phyloP scores from a whole-genome alignment of 2,888 invertebrate genomes.

The Tanytarsus gracilentus region DNA sequence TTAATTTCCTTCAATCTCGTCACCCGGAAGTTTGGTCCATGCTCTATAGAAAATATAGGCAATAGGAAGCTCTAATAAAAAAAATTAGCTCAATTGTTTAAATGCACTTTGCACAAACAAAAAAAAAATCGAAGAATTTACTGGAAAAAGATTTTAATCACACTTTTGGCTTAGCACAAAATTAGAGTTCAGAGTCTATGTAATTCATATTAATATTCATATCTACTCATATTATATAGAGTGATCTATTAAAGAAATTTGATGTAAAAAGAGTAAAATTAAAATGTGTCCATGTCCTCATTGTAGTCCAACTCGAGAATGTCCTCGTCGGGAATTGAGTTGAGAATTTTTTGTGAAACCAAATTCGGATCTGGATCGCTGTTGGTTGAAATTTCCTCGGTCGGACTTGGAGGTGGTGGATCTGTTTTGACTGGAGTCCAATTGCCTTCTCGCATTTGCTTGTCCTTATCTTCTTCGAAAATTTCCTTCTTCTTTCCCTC shows the following conservation, averaged over 20 bases:
- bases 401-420: neutral
- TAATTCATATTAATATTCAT: neutral
- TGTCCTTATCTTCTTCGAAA: slow-evolving; percentile 58
- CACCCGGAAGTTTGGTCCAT: slow-evolving; percentile 49
- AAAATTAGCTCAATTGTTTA: neutral
- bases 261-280: too few species aligned
- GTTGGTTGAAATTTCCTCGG: neutral
- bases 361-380: neutral
- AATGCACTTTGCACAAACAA: neutral
- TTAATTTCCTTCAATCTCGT: slow-evolving; percentile 46
- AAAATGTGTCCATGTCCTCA: neutral
- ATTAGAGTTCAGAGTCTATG: neutral
- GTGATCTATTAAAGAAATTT: too few species aligned
- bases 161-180: too few species aligned
- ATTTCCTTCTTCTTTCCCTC: slow-evolving; percentile 57
- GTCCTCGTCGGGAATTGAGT: neutral
- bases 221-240: too few species aligned
- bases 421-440: neutral
- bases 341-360: neutral
- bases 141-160: too few species aligned
- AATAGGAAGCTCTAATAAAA: slow-evolving; percentile 22
- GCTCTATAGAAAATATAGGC: slow-evolving; percentile 43
- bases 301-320: neutral
- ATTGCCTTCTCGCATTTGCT: neutral
- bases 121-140: neutral